phyloP scores from a whole-genome alignment of 2,113 vertebrate species.

The Sorex fumeus region DNA sequence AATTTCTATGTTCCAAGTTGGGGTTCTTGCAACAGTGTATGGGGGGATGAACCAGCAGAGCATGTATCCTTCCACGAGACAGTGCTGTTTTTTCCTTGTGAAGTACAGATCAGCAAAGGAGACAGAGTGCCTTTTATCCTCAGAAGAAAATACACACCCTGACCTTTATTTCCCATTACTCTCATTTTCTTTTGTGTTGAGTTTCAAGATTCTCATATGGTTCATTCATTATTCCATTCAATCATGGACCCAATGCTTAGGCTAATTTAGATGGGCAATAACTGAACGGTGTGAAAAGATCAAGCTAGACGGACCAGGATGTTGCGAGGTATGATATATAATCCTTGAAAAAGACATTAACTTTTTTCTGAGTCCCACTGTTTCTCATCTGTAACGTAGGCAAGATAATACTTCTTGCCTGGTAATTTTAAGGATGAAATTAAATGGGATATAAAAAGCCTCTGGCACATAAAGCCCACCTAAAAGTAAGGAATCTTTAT shows the following conservation, averaged over 20 bases:
- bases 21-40: conserved; percentile 46
- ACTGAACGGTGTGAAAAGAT: neutral
- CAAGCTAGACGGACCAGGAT: neutral
- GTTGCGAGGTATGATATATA: neutral
- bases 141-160: neutral
- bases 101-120: neutral
- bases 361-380: neutral
- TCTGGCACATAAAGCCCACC: neutral
- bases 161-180: neutral
- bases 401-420: neutral
- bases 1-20: neutral
- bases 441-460: neutral
- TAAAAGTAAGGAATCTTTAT: neutral
- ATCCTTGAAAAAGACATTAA: neutral
- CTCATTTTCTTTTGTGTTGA: neutral
- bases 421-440: neutral
- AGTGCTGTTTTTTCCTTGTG: accelerated
- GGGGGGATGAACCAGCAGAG: conserved; percentile 45
- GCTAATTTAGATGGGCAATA: neutral
- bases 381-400: neutral
- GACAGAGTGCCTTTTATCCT: neutral
- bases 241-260: neutral
- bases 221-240: neutral
- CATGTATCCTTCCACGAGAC: accelerated
- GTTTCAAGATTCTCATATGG: neutral